phyloP scores from a whole-genome alignment of 2,113 vertebrate genomes.

The Lophotis ruficrista region DNA sequence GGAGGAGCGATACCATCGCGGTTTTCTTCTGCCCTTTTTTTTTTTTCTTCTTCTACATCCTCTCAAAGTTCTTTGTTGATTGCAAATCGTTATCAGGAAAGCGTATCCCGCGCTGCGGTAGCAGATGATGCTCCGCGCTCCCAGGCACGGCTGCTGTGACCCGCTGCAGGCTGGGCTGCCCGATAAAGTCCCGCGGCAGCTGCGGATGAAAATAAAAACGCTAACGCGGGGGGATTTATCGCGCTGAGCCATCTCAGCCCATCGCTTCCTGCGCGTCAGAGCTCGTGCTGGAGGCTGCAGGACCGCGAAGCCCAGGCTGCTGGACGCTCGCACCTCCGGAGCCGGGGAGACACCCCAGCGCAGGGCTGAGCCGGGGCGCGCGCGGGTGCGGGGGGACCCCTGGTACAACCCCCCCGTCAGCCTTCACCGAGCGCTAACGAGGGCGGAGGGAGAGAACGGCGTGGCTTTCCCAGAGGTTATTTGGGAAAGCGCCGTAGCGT shows the following conservation, averaged over 20 bases:
- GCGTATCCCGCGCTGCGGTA: not conserved
- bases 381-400: rapidly evolving
- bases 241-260: constrained; percentile 4
- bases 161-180: not conserved
- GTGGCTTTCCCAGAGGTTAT: rapidly evolving
- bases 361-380: rapidly evolving
- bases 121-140: constrained; percentile 1
- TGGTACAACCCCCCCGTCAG: rapidly evolving
- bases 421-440: rapidly evolving
- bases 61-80: constrained; percentile 21
- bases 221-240: not conserved
- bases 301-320: not conserved
- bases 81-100: constrained; percentile 27
- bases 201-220: constrained; percentile 25
- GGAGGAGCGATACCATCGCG: not conserved
- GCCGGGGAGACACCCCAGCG: not conserved
- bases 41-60: not conserved
- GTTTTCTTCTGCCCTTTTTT: not conserved
- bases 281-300: not conserved
- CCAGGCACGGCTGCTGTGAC: not conserved
- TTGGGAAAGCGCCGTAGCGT: not conserved
- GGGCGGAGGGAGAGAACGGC: not conserved
- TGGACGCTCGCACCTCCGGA: rapidly evolving
- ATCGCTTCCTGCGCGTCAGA: constrained; percentile 7
- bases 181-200: not conserved